These are phyloP conservation scores for Hafferia zeledoni DNA, from an alignment of 2,797 vertebrate genomes.

Conservation along the genomic window DNA sequence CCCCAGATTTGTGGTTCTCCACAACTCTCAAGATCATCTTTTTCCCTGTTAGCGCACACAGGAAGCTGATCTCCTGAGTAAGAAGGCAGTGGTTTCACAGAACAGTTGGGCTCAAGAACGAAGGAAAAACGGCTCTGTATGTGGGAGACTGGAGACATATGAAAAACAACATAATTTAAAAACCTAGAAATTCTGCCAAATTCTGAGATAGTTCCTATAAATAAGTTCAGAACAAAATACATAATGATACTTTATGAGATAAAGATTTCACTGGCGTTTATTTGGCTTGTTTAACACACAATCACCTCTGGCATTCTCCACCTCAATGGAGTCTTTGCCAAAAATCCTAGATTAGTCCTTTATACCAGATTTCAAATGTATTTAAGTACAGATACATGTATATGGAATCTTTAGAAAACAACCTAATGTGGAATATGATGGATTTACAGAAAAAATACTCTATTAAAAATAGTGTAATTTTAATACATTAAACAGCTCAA, in stretches of 20 bases:
- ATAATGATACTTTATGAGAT: neutral
- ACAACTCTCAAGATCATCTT: neutral
- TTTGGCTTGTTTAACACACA: neutral
- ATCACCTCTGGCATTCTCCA: neutral
- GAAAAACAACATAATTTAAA: conserved; percentile 29
- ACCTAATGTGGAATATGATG: neutral
- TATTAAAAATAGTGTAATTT: neutral
- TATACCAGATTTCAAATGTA: neutral
- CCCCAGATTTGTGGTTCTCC: neutral
- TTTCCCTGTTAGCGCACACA: neutral
- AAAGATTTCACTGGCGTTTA: neutral
- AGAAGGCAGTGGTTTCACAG: conserved; percentile 39
- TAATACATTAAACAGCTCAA: neutral
- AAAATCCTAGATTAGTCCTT: neutral
- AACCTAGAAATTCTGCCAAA: neutral
- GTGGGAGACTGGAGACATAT: conserved; percentile 38
- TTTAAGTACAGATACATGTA: neutral
- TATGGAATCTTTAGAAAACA: neutral
- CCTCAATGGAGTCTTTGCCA: neutral
- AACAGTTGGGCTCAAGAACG: conserved; percentile 34
- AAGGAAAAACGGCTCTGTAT: neutral
- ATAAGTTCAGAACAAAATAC: conserved; percentile 17
- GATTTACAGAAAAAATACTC: neutral
- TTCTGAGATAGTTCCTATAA: conserved; percentile 17
- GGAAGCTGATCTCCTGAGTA: conserved; percentile 9